A percentile compares a stretch with the other conserved stretches of the same genome.
Conservation (phyloP, 2,888 invertebrate species). For the Amiota communis region DNA sequence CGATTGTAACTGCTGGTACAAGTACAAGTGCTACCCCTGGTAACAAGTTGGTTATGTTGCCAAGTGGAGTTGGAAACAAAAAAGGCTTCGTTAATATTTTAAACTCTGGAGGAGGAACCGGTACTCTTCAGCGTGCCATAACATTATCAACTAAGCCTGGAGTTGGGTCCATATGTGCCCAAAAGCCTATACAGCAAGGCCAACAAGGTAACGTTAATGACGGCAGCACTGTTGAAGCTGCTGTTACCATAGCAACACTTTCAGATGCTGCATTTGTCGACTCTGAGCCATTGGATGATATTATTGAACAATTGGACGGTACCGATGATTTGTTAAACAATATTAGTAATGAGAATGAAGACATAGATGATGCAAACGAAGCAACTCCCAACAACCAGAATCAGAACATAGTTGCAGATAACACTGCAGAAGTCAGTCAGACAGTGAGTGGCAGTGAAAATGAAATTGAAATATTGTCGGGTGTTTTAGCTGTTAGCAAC, state of each 20-base stretch:
- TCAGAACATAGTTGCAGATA: not conserved
- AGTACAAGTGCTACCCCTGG: constrained; percentile 46
- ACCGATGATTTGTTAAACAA: constrained; percentile 52
- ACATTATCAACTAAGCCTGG: constrained; percentile 43
- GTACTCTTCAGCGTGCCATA: constrained; percentile 59
- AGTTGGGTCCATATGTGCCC: constrained; percentile 23
- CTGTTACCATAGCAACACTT: constrained; percentile 50
- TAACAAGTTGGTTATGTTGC: constrained; percentile 74
- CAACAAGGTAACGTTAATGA: constrained; percentile 7
- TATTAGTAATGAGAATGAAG: constrained; percentile 37
- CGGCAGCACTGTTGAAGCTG: constrained; percentile 40
- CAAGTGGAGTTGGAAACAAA: constrained; percentile 70
- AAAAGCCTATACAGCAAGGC: constrained; percentile 34
- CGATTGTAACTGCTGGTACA: constrained; percentile 47
- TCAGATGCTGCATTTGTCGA: constrained; percentile 55
- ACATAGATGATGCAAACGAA: constrained; percentile 43
- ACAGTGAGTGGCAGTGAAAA: constrained; percentile 18
- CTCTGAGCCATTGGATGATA: constrained; percentile 68
- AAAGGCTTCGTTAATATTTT: constrained; percentile 76
- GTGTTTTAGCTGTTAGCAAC: constrained; percentile 56
- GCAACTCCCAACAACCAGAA: constrained; percentile 27
- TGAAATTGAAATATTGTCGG: constrained; percentile 35
- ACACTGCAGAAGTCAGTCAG: not conserved
- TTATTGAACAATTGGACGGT: constrained; percentile 71
- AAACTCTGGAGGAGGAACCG: constrained; percentile 48